Conservation (phyloP, 2,888 invertebrate species). For the Sepiola atlantica region DNA sequence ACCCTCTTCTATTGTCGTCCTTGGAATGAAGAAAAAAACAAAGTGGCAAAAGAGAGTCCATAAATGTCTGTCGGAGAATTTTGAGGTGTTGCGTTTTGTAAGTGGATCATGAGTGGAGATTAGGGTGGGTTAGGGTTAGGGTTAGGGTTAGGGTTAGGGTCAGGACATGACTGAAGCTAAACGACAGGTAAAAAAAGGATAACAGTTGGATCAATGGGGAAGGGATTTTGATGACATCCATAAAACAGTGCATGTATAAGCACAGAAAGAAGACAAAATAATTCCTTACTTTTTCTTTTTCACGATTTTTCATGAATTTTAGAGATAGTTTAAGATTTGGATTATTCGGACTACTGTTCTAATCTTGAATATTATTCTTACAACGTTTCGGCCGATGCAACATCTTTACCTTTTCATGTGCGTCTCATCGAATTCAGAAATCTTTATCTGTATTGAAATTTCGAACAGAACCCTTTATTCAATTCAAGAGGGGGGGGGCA, state of each 20-base stretch:
- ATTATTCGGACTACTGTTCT: no score
- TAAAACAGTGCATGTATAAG: background rate
- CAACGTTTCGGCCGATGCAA: no score
- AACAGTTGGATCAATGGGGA: background rate
- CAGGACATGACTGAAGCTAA: background rate
- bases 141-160: no score
- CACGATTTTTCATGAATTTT: background rate
- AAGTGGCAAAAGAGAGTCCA: background rate
- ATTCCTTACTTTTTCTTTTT: background rate
- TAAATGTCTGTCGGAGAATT: background rate
- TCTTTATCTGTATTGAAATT: no score
- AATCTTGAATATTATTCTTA: no score
- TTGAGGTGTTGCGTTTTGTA: background rate
- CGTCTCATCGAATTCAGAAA: no score
- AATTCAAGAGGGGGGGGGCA: no score
- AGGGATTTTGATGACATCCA: constrained; percentile 11
- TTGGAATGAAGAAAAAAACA: background rate
- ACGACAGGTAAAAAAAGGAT: background rate
- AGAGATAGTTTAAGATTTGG: no score
- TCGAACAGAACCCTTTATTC: no score
- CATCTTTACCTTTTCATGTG: no score
- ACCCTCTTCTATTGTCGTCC: background rate
- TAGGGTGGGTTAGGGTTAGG: background rate
- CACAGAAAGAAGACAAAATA: background rate
- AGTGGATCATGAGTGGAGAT: background rate